A percentile compares a stretch with the other conserved stretches of the same genome.
Conservation (phyloP, 2,113 vertebrate species). For the Nematolebias whitei region DNA sequence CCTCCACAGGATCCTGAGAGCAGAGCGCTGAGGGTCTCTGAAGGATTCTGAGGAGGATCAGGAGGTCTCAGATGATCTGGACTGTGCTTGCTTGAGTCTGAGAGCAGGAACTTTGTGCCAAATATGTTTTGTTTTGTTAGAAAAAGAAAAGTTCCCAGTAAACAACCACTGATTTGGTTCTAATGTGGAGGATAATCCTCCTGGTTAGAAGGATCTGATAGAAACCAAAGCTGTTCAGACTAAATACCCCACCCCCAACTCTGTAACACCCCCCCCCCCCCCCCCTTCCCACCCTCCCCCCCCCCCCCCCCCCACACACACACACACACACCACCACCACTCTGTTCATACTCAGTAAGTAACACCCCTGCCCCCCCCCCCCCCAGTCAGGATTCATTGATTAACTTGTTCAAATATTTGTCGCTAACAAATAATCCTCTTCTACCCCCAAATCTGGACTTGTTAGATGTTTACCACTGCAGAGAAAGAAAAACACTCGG, state of each 20-base stretch:
- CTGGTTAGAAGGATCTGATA: constrained; percentile 59
- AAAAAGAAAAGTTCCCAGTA: constrained; percentile 39
- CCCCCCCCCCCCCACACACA: too few relatives aligned
- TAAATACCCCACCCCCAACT: too few relatives aligned
- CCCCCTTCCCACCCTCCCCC: too few relatives aligned
- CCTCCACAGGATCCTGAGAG: too few relatives aligned
- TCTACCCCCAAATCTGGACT: constrained; percentile 10
- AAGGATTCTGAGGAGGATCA: neutral
- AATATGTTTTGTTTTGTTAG: neutral
- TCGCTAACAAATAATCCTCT: constrained; percentile 60
- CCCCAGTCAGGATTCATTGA: neutral
- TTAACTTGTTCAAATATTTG: neutral
- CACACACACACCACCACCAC: too few relatives aligned
- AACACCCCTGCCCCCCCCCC: too few relatives aligned
- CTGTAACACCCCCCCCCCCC: constrained; percentile 35
- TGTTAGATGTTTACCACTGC: constrained; percentile 51
- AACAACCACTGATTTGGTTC: constrained; percentile 59
- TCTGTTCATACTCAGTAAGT: too few relatives aligned
- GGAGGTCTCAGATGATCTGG: too few relatives aligned
- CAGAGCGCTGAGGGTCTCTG: too few relatives aligned
- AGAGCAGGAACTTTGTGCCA: too few relatives aligned
- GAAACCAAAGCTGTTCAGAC: constrained; percentile 43
- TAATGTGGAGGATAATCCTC: constrained; percentile 62
- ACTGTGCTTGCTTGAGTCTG: too few relatives aligned
- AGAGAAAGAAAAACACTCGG: too few relatives aligned